phyloP scores from a whole-genome alignment of 2,113 vertebrate species.

The Ascaphus truei region DNA sequence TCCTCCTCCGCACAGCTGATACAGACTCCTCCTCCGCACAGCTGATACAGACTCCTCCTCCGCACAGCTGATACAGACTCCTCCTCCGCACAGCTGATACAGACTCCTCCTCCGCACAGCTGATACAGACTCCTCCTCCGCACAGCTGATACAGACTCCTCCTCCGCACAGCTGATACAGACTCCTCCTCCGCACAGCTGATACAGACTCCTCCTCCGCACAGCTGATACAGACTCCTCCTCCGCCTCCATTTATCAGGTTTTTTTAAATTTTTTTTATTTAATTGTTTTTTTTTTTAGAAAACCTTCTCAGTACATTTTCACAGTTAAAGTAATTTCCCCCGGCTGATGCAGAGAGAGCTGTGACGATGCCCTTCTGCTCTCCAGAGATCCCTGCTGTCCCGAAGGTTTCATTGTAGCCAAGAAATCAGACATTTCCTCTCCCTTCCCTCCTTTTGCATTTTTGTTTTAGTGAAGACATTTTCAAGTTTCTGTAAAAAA shows the following conservation, averaged over 20 bases:
- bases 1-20: neutral
- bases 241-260: neutral
- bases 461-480: too few relatives aligned
- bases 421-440: neutral
- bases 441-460: neutral
- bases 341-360: too few relatives aligned
- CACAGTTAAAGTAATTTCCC: too few relatives aligned
- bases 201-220: neutral
- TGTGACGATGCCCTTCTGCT: too few relatives aligned
- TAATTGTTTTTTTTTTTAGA: too few relatives aligned
- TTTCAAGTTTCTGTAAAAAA: slow-evolving; percentile 18
- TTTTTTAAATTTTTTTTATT: too few relatives aligned
- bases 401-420: neutral
- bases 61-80: neutral
- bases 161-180: neutral
- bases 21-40: neutral
- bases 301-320: too few relatives aligned
- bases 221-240: neutral
- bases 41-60: neutral
- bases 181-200: neutral
- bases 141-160: neutral
- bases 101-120: neutral
- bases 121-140: neutral
- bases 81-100: neutral
- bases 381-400: too few relatives aligned